A percentile compares a stretch with the other conserved stretches of the same genome.
Conservation (phyloP, 2,888 invertebrate species). For the Nipponacmea schrenckii region DNA sequence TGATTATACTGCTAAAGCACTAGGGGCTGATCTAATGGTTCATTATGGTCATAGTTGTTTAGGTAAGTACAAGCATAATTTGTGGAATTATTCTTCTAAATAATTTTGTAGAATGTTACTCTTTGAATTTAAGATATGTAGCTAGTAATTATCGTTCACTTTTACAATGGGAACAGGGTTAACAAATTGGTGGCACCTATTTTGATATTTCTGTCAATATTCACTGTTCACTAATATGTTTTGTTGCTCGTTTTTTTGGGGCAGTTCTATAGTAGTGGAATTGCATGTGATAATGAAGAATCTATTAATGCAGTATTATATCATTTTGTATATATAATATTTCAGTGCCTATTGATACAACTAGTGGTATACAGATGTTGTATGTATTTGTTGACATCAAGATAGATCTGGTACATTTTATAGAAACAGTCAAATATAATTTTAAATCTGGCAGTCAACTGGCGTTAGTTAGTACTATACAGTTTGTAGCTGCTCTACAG, state of each 20-base stretch:
- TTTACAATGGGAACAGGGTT: no score
- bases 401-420: constrained; percentile 91
- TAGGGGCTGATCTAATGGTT: constrained; percentile 89
- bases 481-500: constrained; percentile 94
- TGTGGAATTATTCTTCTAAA: no score
- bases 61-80: constrained; percentile 43
- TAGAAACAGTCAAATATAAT: constrained; percentile 82
- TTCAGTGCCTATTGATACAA: constrained; percentile 65
- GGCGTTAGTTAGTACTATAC: constrained; percentile 95
- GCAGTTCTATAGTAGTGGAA: no score
- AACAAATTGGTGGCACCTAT: no score
- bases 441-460: constrained; percentile 71
- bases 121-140: no score
- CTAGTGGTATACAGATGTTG: constrained; percentile 83
- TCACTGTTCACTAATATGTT: no score
- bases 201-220: no score
- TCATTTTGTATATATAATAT: constrained; percentile 5
- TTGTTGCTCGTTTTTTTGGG: no score
- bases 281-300: no score
- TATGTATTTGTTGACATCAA: constrained; percentile 99
- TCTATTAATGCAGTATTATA: no score
- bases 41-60: constrained; percentile 98
- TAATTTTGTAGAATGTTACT: no score
- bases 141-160: no score
- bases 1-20: constrained; percentile 90